phyloP scores from a whole-genome alignment of 2,113 vertebrate genomes.

The Danionella cerebrum region DNA sequence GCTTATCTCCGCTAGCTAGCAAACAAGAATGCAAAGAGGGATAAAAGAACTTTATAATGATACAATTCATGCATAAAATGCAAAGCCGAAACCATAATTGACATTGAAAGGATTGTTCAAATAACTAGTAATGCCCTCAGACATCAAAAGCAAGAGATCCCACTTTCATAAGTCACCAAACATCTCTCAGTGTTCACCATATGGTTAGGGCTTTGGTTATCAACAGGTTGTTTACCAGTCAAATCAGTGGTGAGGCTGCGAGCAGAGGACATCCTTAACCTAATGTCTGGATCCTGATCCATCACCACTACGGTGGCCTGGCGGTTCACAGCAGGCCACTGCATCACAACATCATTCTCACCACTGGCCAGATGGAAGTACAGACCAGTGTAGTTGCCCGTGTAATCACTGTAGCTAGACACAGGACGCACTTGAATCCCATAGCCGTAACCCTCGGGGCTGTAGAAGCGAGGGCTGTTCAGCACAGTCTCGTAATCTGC shows the following conservation, averaged over 20 bases:
- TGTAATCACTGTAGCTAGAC: slow-evolving; percentile 42
- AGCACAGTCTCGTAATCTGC: neutral
- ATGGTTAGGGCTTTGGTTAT: slow-evolving; percentile 27
- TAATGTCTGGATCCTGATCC: slow-evolving; percentile 76
- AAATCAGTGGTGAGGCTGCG: slow-evolving; percentile 73
- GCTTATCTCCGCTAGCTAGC: slow-evolving; percentile 40
- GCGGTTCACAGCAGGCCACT: slow-evolving; percentile 80
- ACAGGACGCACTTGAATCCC: slow-evolving; percentile 64
- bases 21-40: neutral
- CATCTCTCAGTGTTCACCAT: too few species aligned
- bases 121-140: too few species aligned
- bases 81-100: neutral
- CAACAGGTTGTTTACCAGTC: too few species aligned
- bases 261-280: slow-evolving; percentile 77
- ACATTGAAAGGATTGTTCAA: too few species aligned
- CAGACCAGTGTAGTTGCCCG: slow-evolving; percentile 58
- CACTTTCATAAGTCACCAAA: too few species aligned
- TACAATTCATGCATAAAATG: neutral
- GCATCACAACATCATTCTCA: slow-evolving; percentile 72
- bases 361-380: slow-evolving; percentile 78
- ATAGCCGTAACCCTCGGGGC: slow-evolving; percentile 77
- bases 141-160: too few species aligned
- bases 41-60: neutral
- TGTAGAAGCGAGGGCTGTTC: slow-evolving; percentile 78
- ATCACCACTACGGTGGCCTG: slow-evolving; percentile 74